A percentile compares a stretch with the other conserved stretches of the same genome.
These are phyloP conservation scores for Limnephilus lunatus DNA, from an alignment of 2,888 invertebrate species.

Conservation along the genomic window DNA sequence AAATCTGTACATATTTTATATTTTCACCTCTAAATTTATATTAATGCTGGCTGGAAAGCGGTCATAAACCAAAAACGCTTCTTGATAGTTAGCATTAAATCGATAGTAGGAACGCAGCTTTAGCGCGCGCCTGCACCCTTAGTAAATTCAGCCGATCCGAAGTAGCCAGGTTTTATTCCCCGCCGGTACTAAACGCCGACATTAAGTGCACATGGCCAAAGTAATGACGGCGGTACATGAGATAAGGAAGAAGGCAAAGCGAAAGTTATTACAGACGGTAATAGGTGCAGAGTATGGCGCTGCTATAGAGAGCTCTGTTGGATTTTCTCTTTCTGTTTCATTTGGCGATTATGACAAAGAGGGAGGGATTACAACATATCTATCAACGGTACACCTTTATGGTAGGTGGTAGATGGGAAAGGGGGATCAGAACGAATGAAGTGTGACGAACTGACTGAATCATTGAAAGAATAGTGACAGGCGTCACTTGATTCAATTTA, in stretches of 20 bases:
- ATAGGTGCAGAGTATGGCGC: neutral
- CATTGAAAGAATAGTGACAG: neutral
- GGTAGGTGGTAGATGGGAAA: neutral
- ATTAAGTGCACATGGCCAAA: slow-evolving; percentile 63
- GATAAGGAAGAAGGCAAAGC: slow-evolving; percentile 61
- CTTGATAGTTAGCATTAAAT: neutral
- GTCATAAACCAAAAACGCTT: neutral
- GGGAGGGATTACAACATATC: neutral
- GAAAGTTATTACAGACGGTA: slow-evolving; percentile 49
- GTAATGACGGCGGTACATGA: slow-evolving; percentile 58
- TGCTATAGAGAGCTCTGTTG: neutral
- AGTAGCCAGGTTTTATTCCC: slow-evolving; percentile 37
- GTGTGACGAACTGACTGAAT: neutral
- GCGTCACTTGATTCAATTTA: slow-evolving; percentile 2
- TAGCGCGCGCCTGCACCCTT: slow-evolving; percentile 17
- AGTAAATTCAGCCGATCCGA: neutral
- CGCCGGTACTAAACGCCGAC: slow-evolving; percentile 57
- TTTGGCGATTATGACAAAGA: neutral
- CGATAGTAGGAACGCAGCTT: slow-evolving; percentile 28
- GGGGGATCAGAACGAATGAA: slow-evolving; percentile 21
- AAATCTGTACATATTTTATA: neutral
- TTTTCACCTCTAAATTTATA: neutral
- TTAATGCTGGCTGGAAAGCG: neutral
- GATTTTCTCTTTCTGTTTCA: neutral
- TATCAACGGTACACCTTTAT: neutral